These are phyloP conservation scores for Nymphalis polychloros DNA, from an alignment of 2,888 invertebrate genomes.

Conservation along the genomic window DNA sequence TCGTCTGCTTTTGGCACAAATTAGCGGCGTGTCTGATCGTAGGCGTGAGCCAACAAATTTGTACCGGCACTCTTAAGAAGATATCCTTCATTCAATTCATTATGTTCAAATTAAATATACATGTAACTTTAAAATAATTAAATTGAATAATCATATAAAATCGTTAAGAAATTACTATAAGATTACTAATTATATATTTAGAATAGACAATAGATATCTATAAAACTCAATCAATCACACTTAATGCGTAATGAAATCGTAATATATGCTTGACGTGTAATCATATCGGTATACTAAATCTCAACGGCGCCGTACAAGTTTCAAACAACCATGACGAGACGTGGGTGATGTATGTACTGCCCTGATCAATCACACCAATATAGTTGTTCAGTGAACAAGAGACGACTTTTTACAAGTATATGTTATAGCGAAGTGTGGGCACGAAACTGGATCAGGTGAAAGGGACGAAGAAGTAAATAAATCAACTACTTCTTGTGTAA, in stretches of 20 bases:
- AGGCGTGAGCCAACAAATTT: slow-evolving; percentile 74
- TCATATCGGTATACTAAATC: slow-evolving; percentile 43
- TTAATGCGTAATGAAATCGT: slow-evolving; percentile 53
- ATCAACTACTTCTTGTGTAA: slow-evolving; percentile 28
- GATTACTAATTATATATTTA: not conserved
- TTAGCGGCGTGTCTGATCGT: slow-evolving; percentile 67
- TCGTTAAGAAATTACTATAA: not conserved
- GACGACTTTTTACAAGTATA: slow-evolving; percentile 43
- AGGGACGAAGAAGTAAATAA: slow-evolving; percentile 40
- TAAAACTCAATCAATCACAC: slow-evolving; percentile 48
- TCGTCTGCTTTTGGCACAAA: slow-evolving; percentile 72
- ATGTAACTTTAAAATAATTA: not conserved
- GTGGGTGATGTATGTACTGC: slow-evolving; percentile 61
- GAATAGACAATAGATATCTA: not conserved
- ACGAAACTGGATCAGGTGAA: slow-evolving; percentile 47
- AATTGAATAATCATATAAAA: not conserved
- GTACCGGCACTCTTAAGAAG: slow-evolving; percentile 38
- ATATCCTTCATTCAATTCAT: slow-evolving; percentile 15
- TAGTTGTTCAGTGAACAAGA: slow-evolving; percentile 68
- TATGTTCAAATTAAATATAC: not conserved
- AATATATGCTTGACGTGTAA: slow-evolving; percentile 42
- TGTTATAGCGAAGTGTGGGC: slow-evolving; percentile 50
- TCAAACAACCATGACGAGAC: slow-evolving; percentile 53
- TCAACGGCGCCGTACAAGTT: slow-evolving; percentile 31
- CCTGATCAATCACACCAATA: slow-evolving; percentile 69